These are phyloP conservation scores for Tupaia chinensis DNA, from an alignment of 2,113 vertebrate species.

Conservation along the genomic window DNA sequence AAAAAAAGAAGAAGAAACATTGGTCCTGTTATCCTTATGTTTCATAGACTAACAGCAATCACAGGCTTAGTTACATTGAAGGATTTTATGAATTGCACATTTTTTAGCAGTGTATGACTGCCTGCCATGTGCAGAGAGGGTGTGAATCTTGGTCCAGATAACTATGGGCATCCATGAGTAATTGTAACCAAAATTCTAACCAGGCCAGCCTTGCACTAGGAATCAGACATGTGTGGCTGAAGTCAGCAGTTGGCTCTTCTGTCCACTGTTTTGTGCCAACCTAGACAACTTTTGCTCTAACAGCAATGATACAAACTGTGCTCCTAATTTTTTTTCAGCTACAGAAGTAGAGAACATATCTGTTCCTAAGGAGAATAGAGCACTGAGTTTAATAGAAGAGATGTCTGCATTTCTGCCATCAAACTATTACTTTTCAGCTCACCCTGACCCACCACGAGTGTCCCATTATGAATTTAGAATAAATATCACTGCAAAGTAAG, in stretches of 20 bases:
- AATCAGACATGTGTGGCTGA: constrained; percentile 58
- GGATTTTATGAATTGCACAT: constrained; percentile 53
- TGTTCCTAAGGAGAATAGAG: background rate
- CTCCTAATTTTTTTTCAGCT: constrained; percentile 17
- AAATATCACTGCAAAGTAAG: background rate
- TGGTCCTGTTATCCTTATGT: constrained; percentile 36
- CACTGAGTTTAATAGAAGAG: background rate
- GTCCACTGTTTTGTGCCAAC: constrained; percentile 4
- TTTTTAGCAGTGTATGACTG: constrained; percentile 45
- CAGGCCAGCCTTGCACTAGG: constrained; percentile 6
- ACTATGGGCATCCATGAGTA: constrained; percentile 66
- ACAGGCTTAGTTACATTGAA: constrained; percentile 24
- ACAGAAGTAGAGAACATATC: background rate
- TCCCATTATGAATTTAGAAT: background rate
- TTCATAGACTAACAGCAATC: constrained; percentile 57
- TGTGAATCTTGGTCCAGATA: constrained; percentile 54
- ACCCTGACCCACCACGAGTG: background rate
- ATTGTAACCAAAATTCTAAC: constrained; percentile 49
- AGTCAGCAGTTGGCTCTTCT: constrained; percentile 60
- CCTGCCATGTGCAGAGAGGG: constrained; percentile 5
- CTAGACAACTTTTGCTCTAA: constrained; percentile 48
- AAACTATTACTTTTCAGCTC: background rate
- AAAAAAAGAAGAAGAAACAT: background rate
- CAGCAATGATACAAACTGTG: background rate
- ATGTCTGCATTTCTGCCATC: background rate